Evolutionary conservation across 1,140 invertebrate species (phyloP).

Genomic region (Muscidifurax raptorellus): DNA sequence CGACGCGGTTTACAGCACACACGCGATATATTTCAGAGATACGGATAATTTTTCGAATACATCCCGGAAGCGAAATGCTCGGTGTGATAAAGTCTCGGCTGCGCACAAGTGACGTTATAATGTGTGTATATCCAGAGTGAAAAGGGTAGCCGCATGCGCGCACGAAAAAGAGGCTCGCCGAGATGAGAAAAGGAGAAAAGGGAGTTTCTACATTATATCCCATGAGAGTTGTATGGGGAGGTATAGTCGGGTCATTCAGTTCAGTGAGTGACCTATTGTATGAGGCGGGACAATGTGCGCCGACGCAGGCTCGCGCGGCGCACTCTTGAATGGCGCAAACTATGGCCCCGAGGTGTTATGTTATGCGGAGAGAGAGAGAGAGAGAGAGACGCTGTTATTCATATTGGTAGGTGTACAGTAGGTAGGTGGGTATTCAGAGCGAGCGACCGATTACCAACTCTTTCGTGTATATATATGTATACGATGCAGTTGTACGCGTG

Average conservation of each 20-base stretch:
- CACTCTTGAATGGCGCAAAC: constrained; percentile 62
- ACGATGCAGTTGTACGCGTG: constrained; percentile 34
- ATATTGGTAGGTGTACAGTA: constrained; percentile 50
- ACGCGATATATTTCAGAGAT: background rate
- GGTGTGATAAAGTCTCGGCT: background rate
- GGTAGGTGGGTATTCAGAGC: constrained; percentile 61
- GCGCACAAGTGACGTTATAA: background rate
- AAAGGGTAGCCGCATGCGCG: background rate
- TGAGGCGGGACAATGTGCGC: constrained; percentile 64
- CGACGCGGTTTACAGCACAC: too few species aligned
- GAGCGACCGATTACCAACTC: background rate
- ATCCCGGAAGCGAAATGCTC: background rate
- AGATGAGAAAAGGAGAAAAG: background rate
- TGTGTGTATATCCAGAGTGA: background rate
- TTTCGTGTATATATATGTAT: constrained; percentile 15
- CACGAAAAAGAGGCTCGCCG: constrained; percentile 13
- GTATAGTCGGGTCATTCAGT: constrained; percentile 63
- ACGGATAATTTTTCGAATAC: too few species aligned
- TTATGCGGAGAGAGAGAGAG: constrained; percentile 56
- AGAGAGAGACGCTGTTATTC: constrained; percentile 60
- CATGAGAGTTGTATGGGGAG: constrained; percentile 58
- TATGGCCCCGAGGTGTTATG: constrained; percentile 66
- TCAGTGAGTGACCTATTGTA: constrained; percentile 67
- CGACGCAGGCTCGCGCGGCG: constrained; percentile 17
- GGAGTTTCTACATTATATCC: constrained; percentile 55